Base-by-base conservation (phyloP, 37 sponge, comb jelly and placozoan species). In the Halisarca cf. caerulea region DNA sequence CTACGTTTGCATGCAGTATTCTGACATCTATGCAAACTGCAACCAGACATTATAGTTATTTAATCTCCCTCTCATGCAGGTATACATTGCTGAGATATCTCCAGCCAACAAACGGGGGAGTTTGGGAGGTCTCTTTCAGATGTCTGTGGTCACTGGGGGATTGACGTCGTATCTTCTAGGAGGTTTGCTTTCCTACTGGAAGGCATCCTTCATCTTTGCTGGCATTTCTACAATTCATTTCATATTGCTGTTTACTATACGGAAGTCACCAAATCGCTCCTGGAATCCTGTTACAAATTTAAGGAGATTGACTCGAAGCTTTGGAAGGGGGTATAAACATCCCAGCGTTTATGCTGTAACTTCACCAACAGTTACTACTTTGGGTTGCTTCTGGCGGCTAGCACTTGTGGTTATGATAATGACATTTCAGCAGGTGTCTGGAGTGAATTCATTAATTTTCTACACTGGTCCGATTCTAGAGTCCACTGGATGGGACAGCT, bases 1-100 rank as follows among this genome's bases (percentile, higher is more conserved):
- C n/a, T n/a, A n/a, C n/a, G n/a, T n/a, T n/a, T n/a, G n/a, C n/a
- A n/a, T n/a, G n/a, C n/a, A n/a, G n/a, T n/a, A n/a, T n/a, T n/a
- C n/a, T n/a, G n/a, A n/a, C n/a, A n/a, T n/a, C n/a, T n/a, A n/a
- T n/a, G n/a, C n/a, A n/a, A n/a, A n/a, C n/a, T n/a, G n/a, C n/a
- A n/a, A n/a, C n/a, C n/a, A n/a, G n/a, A n/a, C n/a, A n/a, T n/a
- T n/a, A n/a, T n/a, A n/a, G n/a, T n/a, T n/a, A n/a, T n/a, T n/a
- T n/a, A 6, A 47, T 11, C 11, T 47, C 11, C 51, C 11, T 47
- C 6, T 11, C 6, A 6, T 11, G 8, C 58, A 96, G 96, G 88
- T 93, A 24, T 96, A 96, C 51, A 86, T 93, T 21, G 47, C 87
- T 15, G 96, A 96, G 61, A 79, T 96, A 1, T 85, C 95, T 5